Base-by-base conservation (phyloP, 2,797 vertebrate species). In the Pantherophis alleghaniensis region DNA sequence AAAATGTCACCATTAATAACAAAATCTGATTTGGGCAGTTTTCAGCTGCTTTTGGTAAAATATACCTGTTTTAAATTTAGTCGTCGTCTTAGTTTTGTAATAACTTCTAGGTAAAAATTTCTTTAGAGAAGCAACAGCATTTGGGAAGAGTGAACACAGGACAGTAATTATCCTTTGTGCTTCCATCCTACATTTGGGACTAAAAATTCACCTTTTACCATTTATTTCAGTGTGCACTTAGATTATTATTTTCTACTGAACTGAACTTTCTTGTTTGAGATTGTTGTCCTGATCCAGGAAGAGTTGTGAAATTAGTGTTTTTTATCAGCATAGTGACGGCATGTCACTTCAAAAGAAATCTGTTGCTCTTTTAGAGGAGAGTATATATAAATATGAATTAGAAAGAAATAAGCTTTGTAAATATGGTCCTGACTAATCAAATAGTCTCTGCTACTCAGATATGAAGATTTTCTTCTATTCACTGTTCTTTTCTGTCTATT, bases 401-500 rank as follows among this genome's bases (percentile, higher is more conserved):
- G 6, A 22, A 18, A 61, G 32, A 32, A 66, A 11, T 32, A 53
- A 86, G 32, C 5, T 60, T 83, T 93, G 14, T 87, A 55, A 91
- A 61, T 18, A 93, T 94, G 51, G 90, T 88, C 28, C 93, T 89
- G 28, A 32, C 7, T 5, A 61, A 1, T 18, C 63, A 22, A 86
- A 61, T 56, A 66, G 92, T 59, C 53, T 14, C 1, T 88, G 37
- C 22, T 18, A 66, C 16, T 32, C 92, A 87, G 42, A 88, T 69
- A 26, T 87, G 26, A 86, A 57, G 0, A 12, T n/a, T 55, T 37
- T 88, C 47, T 91, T 91, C 13, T 91, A 13, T 88, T 83, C 3
- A 11, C 93, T 0, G 93, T 93, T 89, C 94, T 10, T 37, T 74
- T 55, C 28, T 56, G 94, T 91, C 53, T 79, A 87, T 96, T 97